Conservation (phyloP, 2,113 vertebrate species). For the Rhinolophus ferrumequinum region DNA sequence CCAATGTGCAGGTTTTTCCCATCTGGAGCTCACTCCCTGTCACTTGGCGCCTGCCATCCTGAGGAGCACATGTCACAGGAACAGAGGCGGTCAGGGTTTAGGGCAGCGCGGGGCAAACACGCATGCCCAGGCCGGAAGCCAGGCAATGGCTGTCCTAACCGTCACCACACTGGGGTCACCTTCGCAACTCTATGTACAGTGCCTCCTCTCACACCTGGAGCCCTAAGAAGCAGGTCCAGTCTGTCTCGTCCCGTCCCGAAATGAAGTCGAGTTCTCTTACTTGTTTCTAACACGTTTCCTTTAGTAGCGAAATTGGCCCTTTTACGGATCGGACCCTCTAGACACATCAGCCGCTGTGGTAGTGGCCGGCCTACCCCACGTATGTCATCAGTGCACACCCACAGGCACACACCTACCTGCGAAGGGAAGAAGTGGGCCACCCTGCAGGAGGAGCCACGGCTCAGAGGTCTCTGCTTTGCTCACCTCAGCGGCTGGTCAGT, state of each 20-base stretch:
- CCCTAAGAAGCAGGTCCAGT: neutral
- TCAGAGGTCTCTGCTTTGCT: neutral
- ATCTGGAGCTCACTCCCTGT: neutral
- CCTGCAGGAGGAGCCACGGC: neutral
- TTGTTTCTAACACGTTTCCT: neutral
- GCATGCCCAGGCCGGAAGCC: neutral
- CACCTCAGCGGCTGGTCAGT: constrained; percentile 36
- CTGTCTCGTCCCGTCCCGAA: neutral
- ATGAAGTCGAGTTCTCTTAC: neutral
- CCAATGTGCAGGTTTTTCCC: neutral
- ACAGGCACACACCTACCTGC: neutral
- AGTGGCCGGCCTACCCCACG: too few relatives aligned
- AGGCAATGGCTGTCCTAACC: neutral
- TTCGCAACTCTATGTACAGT: neutral
- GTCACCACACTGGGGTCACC: neutral
- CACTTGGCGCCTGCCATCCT: too few relatives aligned
- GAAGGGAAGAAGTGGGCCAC: rapidly evolving
- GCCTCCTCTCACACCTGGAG: neutral
- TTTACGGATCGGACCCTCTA: neutral
- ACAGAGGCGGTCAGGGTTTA: too few relatives aligned
- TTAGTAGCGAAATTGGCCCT: neutral
- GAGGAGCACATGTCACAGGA: too few relatives aligned
- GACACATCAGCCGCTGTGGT: too few relatives aligned
- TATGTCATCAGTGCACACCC: too few relatives aligned
- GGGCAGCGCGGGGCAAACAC: too few relatives aligned